Percentiles rank a stretch among this genome's conserved stretches.
These are phyloP conservation scores for Dermochelys coriacea DNA, from an alignment of 2,797 vertebrate genomes.

Conservation along the genomic window DNA sequence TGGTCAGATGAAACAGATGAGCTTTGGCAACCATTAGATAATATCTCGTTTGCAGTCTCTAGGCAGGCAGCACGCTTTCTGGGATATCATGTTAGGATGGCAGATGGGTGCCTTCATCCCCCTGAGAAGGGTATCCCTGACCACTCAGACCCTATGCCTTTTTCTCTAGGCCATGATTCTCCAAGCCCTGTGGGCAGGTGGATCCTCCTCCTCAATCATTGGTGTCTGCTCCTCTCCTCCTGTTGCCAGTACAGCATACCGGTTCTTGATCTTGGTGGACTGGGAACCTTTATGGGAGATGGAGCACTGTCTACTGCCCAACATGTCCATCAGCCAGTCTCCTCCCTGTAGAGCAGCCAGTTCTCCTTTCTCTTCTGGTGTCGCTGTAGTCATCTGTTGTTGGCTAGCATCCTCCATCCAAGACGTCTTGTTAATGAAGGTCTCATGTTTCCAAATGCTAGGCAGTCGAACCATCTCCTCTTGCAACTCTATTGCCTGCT, in stretches of 20 bases:
- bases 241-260: neutral
- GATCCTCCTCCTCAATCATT: neutral
- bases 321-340: neutral
- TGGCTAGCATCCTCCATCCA: neutral
- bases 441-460: neutral
- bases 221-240: neutral
- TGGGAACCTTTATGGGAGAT: neutral
- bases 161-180: neutral
- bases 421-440: neutral
- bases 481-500: neutral
- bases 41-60: neutral
- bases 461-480: neutral
- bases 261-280: neutral
- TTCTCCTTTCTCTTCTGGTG: neutral
- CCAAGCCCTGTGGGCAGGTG: neutral
- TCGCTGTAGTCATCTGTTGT: neutral
- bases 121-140: neutral
- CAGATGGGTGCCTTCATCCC: neutral
- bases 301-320: neutral
- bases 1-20: neutral
- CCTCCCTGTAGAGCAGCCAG: neutral
- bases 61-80: neutral
- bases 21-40: neutral
- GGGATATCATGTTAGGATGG: neutral
- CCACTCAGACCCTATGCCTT: neutral